phyloP scores from a whole-genome alignment of 2,113 vertebrate genomes.

The Crypturellus undulatus region DNA sequence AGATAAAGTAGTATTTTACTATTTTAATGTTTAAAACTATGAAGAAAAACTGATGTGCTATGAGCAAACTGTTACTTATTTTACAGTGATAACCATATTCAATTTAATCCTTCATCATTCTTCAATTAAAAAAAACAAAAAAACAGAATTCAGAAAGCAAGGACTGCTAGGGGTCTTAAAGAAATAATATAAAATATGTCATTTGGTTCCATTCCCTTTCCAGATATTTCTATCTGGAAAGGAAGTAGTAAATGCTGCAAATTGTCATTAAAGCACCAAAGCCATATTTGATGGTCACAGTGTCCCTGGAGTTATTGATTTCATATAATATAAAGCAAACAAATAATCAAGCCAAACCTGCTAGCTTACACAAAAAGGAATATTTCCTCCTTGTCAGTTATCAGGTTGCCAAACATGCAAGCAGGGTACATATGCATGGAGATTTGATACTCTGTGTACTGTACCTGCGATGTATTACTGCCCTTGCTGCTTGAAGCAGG shows the following conservation, averaged over 20 bases:
- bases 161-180: neutral
- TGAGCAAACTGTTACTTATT: neutral
- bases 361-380: neutral
- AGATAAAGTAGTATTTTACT: neutral
- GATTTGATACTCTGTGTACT: neutral
- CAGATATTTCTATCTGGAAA: neutral
- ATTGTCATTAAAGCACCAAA: neutral
- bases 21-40: neutral
- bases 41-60: neutral
- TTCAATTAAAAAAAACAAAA: neutral
- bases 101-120: neutral
- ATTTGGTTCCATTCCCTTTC: neutral
- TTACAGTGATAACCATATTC: neutral
- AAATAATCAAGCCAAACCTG: neutral
- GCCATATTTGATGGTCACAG: neutral
- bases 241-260: fast-evolving
- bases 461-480: constrained; percentile 85
- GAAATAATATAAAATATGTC: neutral
- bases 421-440: neutral
- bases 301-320: neutral
- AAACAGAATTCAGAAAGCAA: neutral
- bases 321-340: neutral
- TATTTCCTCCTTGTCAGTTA: neutral
- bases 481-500: constrained; percentile 85
- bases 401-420: neutral